Evolutionary conservation across 2,797 vertebrate species (phyloP), one percentile per base, ranked within the genome.

Genomic region (Podargus strigoides): DNA sequence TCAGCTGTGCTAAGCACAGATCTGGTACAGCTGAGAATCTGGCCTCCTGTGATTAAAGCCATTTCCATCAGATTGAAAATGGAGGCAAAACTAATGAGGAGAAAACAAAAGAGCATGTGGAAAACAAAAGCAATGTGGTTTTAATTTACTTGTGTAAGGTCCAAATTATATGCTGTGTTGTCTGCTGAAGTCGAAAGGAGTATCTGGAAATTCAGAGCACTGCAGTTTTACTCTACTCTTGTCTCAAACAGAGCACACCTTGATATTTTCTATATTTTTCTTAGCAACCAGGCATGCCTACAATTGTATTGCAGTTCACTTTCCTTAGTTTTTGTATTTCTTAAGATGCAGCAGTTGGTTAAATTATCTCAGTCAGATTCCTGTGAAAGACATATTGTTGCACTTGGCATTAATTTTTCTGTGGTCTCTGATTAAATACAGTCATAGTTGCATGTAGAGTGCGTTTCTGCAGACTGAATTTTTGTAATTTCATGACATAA

Each of bases 121-220:
- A 85, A 94, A 93, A 90, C 55, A 95, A 94, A 90, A 80, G 41
- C 32, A 91, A 80, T 67, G 22, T 85, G 89, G 68, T 64, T 92
- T 91, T 93, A 83, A 94, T 95, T 89, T 91, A 80, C 41, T 85
- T 26, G 12, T 87, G 22, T 53, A 74, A 78, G 8, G 82, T 85
- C 64, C 68, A 80, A 72, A 90, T 92, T 81, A 62, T 58, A 60
- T 7, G n/a, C 42, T 77, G 9, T 6, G 2, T 8, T 92, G 39
- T 59, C 59, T 58, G 12, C 1, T 76, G 14, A 77, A 85, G 78
- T 67, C 44, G 79, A 46, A 42, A 0, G 1, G 26, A 53, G 42
- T 34, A 32, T 44, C 44, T 80, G 60, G 67, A 26, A 39, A 36
- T n/a, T 77, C 56, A 63, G 74, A 87, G 19, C 6, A 10, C 17